phyloP scores from a whole-genome alignment of 1,140 invertebrate genomes.

The Papilio dardanus region DNA sequence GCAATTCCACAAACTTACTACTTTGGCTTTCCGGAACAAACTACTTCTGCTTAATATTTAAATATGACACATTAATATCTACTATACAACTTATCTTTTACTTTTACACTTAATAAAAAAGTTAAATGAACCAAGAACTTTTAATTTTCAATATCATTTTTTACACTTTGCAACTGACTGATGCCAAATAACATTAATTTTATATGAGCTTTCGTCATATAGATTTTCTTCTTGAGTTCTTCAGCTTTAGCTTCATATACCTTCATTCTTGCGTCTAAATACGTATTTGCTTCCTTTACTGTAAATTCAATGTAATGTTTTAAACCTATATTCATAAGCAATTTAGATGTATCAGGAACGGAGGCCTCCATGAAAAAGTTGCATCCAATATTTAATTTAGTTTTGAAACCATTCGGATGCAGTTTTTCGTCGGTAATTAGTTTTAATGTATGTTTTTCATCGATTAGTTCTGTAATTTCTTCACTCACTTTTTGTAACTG shows the following conservation, averaged over 20 bases:
- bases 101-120: not conserved
- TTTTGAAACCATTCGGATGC: constrained; percentile 86
- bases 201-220: constrained; percentile 90
- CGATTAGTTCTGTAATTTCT: constrained; percentile 89
- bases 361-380: constrained; percentile 89
- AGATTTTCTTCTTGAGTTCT: constrained; percentile 85
- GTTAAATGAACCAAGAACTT: not conserved
- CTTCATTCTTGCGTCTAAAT: constrained; percentile 87
- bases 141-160: constrained; percentile 37
- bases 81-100: not conserved
- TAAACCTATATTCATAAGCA: constrained; percentile 89
- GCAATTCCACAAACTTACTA: not conserved
- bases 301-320: constrained; percentile 90
- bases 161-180: constrained; percentile 79
- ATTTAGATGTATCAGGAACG: constrained; percentile 86
- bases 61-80: not conserved
- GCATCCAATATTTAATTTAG: constrained; percentile 90
- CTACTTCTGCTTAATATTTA: not conserved
- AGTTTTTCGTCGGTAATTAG: constrained; percentile 82
- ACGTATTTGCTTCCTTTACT: constrained; percentile 86
- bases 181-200: constrained; percentile 89
- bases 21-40: not conserved
- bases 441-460: constrained; percentile 86
- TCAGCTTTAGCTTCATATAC: constrained; percentile 85
- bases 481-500: constrained; percentile 84